Percentiles rank a stretch among this genome's conserved stretches.
Evolutionary conservation across 1,140 invertebrate species (phyloP).

Genomic region (Philotrypesis tridentata): DNA sequence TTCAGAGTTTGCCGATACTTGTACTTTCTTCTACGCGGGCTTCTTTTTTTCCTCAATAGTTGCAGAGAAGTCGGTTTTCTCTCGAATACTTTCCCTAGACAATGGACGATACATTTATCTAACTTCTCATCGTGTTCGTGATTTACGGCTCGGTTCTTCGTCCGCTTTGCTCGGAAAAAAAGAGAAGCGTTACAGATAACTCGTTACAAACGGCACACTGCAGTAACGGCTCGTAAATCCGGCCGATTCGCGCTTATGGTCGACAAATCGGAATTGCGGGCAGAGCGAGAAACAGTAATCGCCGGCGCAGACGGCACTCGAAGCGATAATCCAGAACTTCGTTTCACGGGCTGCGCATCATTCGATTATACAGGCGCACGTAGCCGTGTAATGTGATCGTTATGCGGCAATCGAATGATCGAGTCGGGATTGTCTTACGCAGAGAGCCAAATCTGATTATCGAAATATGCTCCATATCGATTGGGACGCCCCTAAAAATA

Average conservation of each 20-base stretch:
- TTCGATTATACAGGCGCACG: not conserved
- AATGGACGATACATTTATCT: not conserved
- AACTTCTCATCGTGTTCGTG: not conserved
- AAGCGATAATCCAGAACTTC: not conserved
- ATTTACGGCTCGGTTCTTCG: not conserved
- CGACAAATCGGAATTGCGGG: not conserved
- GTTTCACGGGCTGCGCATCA: conserved; percentile 15
- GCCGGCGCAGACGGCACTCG: not conserved
- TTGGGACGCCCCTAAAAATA: not conserved
- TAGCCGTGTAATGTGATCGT: conserved; percentile 12
- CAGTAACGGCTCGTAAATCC: not conserved
- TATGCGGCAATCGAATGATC: conserved; percentile 11
- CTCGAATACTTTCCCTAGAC: not conserved
- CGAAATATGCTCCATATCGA: not conserved
- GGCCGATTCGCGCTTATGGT: not conserved
- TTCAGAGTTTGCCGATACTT: not conserved
- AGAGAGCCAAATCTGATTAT: not conserved
- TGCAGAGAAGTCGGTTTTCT: not conserved
- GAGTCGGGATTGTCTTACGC: not conserved
- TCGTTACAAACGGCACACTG: too few species aligned
- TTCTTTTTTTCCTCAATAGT: not conserved
- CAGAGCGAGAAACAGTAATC: not conserved
- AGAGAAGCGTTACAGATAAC: too few species aligned
- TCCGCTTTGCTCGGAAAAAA: too few species aligned
- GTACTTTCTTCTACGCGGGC: not conserved